These are phyloP conservation scores for Ochropleura plecta DNA, from an alignment of 2,888 invertebrate species.

Conservation along the genomic window DNA sequence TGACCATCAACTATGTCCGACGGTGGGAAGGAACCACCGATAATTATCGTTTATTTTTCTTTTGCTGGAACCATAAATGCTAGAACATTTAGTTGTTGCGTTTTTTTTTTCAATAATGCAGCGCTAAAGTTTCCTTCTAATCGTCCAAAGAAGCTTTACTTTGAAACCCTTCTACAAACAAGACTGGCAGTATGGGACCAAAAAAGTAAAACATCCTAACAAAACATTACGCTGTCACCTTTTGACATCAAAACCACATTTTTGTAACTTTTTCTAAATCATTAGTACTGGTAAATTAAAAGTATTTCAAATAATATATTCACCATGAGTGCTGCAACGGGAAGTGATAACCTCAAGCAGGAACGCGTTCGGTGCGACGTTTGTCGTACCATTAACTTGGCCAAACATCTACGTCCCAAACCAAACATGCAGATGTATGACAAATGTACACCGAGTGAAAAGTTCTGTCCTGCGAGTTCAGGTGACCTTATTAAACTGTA, in stretches of 20 bases:
- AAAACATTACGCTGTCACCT: slow-evolving; percentile 34
- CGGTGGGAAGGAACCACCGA: too few relatives aligned
- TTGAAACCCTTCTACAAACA: neutral
- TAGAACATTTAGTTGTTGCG: too few relatives aligned
- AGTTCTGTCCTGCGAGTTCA: slow-evolving; percentile 68
- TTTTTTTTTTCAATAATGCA: too few relatives aligned
- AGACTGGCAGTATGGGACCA: slow-evolving; percentile 29
- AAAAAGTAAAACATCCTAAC: slow-evolving; percentile 13
- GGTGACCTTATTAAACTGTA: slow-evolving; percentile 3
- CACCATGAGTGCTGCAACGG: slow-evolving; percentile 76
- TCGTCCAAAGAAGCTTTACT: slow-evolving; percentile 4
- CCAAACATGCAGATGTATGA: slow-evolving; percentile 86
- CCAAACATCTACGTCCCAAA: slow-evolving; percentile 78
- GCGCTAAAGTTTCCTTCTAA: neutral
- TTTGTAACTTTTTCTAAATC: slow-evolving; percentile 43
- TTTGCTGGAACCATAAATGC: too few relatives aligned
- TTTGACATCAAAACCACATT: slow-evolving; percentile 44
- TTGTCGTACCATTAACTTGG: slow-evolving; percentile 86
- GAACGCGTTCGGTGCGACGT: slow-evolving; percentile 78
- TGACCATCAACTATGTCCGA: too few relatives aligned
- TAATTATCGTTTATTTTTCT: too few relatives aligned
- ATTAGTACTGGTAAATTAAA: slow-evolving; percentile 25
- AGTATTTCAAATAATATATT: slow-evolving; percentile 23
- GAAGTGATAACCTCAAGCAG: slow-evolving; percentile 19
- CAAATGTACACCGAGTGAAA: slow-evolving; percentile 78